phyloP scores from a whole-genome alignment of 2,113 vertebrate species.

The Cryptomyrus ogoouensis region DNA sequence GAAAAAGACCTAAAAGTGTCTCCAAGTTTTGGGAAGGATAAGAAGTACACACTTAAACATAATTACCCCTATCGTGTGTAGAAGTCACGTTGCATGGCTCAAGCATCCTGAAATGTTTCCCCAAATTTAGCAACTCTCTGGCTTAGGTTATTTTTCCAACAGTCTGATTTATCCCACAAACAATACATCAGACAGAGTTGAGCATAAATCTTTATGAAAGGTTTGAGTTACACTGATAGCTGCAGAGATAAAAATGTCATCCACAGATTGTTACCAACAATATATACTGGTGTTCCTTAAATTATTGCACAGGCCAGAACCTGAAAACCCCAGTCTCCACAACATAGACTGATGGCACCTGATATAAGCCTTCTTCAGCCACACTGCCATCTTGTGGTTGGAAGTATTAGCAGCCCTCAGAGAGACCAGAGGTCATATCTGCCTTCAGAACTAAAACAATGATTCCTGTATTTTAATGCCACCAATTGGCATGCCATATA shows the following conservation, averaged over 20 bases:
- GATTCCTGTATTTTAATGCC: neutral
- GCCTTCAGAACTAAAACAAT: neutral
- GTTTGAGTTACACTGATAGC: neutral
- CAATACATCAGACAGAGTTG: neutral
- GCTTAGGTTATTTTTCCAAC: neutral
- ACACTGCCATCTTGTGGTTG: neutral
- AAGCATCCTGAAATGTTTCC: neutral
- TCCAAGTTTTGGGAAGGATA: neutral
- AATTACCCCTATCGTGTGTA: neutral
- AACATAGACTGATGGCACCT: neutral
- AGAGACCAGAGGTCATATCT: neutral
- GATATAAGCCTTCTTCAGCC: neutral
- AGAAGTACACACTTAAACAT: neutral
- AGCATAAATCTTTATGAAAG: neutral
- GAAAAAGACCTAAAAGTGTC: neutral
- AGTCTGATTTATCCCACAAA: neutral
- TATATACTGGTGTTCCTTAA: neutral
- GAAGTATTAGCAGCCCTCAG: neutral
- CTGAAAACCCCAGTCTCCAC: neutral
- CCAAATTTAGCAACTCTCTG: neutral
- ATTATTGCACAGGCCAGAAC: slow-evolving; percentile 17
- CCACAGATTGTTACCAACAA: neutral
- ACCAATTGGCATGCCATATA: neutral
- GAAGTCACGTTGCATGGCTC: neutral
- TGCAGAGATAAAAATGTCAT: neutral